Conservation (phyloP, 2,113 vertebrate species). For the Apodemus speciosus region DNA sequence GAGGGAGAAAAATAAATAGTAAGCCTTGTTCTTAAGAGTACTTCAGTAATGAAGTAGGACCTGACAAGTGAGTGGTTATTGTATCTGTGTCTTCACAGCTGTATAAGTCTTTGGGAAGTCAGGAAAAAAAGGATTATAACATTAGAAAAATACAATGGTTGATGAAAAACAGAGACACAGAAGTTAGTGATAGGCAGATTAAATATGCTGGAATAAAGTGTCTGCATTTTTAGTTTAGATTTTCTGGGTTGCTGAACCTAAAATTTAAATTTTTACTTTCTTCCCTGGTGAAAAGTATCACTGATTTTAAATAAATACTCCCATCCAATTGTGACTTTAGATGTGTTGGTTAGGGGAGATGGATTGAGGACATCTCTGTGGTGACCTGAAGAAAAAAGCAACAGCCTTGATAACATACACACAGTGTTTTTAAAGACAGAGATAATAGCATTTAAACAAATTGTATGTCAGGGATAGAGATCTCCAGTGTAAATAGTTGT, state of each 20-base stretch:
- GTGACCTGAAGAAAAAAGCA: neutral
- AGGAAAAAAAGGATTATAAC: neutral
- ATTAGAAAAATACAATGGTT: neutral
- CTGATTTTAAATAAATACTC: neutral
- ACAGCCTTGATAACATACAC: neutral
- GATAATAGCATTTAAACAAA: neutral
- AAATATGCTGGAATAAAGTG: conserved; percentile 9
- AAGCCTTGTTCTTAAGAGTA: neutral
- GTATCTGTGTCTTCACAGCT: neutral
- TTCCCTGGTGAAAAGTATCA: conserved; percentile 11
- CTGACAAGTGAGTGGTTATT: neutral
- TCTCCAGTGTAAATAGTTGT: neutral
- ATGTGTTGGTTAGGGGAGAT: neutral
- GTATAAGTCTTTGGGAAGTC: neutral
- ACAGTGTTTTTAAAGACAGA: neutral
- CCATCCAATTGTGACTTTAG: neutral
- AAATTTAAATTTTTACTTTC: conserved; percentile 66
- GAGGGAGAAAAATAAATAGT: neutral
- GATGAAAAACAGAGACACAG: neutral
- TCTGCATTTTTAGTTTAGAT: conserved; percentile 59
- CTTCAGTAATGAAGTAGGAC: neutral
- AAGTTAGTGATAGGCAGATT: neutral
- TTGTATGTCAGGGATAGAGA: neutral
- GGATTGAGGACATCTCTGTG: neutral
- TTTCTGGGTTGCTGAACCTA: conserved; percentile 68